phyloP scores from a whole-genome alignment of 2,797 vertebrate genomes.

The Selene dorsalis region DNA sequence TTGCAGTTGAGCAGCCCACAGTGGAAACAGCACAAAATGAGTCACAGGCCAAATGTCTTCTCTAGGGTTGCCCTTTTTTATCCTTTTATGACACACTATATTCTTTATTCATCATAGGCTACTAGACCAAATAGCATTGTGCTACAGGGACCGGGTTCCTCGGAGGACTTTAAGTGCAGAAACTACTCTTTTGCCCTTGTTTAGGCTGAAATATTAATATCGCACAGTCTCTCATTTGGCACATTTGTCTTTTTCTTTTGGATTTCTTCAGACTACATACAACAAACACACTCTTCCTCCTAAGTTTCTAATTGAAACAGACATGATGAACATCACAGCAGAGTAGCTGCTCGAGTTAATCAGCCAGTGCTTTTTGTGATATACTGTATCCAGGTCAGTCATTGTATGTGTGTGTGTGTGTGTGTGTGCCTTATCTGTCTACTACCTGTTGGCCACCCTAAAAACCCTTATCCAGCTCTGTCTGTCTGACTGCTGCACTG shows the following conservation, averaged over 20 bases:
- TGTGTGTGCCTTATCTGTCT: slow-evolving; percentile 36
- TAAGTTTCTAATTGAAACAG: slow-evolving; percentile 15
- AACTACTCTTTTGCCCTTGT: background rate
- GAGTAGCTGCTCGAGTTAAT: slow-evolving; percentile 39
- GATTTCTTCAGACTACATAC: background rate
- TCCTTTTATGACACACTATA: background rate
- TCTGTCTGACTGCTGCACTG: slow-evolving; percentile 35
- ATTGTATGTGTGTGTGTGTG: slow-evolving; percentile 6
- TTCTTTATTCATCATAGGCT: background rate
- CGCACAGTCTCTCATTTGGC: background rate
- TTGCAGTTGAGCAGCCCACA: background rate
- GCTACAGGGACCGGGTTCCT: background rate
- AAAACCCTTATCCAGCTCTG: slow-evolving; percentile 37
- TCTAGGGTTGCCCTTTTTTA: background rate
- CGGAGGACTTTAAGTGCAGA: background rate
- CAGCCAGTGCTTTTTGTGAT: slow-evolving; percentile 45
- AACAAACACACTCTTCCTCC: background rate
- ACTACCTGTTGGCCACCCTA: slow-evolving; percentile 53
- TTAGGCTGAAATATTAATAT: background rate
- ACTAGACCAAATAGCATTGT: background rate
- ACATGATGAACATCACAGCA: slow-evolving; percentile 15
- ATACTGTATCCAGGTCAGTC: slow-evolving; percentile 59
- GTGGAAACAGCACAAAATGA: slow-evolving; percentile 6
- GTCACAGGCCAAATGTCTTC: slow-evolving; percentile 3
- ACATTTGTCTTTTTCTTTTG: background rate